Percentiles rank a stretch among this genome's conserved stretches.
phyloP scores from a whole-genome alignment of 2,113 vertebrate genomes.

The Rostratula benghalensis region DNA sequence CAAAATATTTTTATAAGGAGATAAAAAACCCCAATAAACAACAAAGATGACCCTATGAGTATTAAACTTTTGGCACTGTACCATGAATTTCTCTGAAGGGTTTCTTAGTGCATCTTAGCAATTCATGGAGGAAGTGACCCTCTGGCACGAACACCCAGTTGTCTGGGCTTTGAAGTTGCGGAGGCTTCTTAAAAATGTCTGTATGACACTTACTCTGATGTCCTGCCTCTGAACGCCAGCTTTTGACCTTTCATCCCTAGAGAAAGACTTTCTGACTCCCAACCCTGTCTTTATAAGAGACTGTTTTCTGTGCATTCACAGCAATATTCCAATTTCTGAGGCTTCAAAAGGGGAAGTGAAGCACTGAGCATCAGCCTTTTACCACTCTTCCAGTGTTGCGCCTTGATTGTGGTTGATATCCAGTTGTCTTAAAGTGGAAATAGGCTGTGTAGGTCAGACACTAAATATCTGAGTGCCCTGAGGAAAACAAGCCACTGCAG shows the following conservation, averaged over 20 bases:
- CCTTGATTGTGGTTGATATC: background rate
- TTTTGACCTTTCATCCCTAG: slow-evolving; percentile 33
- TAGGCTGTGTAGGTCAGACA: background rate
- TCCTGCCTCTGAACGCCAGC: slow-evolving; percentile 17
- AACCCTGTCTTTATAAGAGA: background rate
- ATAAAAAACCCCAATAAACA: background rate
- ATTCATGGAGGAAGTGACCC: slow-evolving; percentile 69
- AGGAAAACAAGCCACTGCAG: background rate
- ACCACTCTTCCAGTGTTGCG: background rate
- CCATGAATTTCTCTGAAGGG: slow-evolving; percentile 29
- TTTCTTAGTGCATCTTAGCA: slow-evolving; percentile 31
- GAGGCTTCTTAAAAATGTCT: slow-evolving; percentile 36
- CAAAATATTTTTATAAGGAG: slow-evolving; percentile 13
- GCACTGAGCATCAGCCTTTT: background rate
- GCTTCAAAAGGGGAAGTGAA: background rate
- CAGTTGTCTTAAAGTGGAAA: background rate
- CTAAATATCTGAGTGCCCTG: background rate
- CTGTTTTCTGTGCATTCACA: background rate
- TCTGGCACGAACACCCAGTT: slow-evolving; percentile 31
- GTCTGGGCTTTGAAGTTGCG: slow-evolving; percentile 64
- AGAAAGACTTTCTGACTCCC: background rate
- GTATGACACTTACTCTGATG: background rate
- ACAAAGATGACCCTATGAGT: background rate
- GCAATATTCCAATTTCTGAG: background rate
- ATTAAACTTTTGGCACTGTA: background rate